phyloP scores from a whole-genome alignment of 2,888 invertebrate genomes.

The Isotomurus palustris region DNA sequence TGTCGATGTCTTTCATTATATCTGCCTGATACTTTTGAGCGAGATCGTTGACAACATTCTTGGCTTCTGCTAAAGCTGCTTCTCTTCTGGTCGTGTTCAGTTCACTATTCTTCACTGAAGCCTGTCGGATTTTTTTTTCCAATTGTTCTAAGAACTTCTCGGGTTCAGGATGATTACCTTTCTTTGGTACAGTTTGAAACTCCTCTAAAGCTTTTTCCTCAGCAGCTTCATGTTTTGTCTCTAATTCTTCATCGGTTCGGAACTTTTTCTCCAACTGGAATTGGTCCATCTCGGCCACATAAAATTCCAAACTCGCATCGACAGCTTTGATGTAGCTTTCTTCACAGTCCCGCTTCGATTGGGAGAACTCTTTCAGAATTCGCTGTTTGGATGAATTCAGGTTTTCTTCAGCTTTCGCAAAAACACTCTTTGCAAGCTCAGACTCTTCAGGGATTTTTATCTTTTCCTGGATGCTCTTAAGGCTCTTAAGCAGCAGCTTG shows the following conservation, averaged over 20 bases:
- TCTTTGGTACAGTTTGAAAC: background rate
- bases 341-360: background rate
- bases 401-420: background rate
- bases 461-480: background rate
- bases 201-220: background rate
- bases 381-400: background rate
- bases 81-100: constrained; percentile 9
- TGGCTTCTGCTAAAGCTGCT: background rate
- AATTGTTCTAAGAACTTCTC: constrained; percentile 7
- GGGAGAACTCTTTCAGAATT: background rate
- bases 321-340: constrained; percentile 3
- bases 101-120: background rate
- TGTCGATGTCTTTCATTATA: constrained; percentile 12
- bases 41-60: constrained; percentile 12
- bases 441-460: background rate
- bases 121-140: background rate
- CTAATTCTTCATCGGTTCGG: background rate
- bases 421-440: background rate
- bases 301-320: background rate
- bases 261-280: background rate
- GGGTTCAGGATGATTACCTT: constrained; percentile 4
- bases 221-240: background rate
- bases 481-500: background rate
- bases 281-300: background rate
- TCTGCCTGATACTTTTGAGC: constrained; percentile 10